Conservation (phyloP, 2,113 vertebrate species). For the Crotalus tigris region DNA sequence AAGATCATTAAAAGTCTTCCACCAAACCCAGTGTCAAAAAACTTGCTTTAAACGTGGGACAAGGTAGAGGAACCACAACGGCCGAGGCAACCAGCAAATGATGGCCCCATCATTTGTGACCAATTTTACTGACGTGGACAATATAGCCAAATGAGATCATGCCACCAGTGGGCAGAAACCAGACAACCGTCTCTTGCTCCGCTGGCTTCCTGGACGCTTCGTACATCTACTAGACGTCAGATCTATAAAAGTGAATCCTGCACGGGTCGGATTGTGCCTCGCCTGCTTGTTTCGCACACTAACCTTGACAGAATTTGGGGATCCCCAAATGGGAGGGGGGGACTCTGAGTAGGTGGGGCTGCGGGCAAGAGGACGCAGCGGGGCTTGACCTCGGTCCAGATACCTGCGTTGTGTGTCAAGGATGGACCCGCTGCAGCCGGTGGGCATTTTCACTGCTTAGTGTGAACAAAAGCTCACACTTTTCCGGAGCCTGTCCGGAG, state of each 20-base stretch:
- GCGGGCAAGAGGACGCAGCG: not conserved
- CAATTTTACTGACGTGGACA: not conserved
- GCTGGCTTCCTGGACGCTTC: not conserved
- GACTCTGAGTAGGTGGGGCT: not conserved
- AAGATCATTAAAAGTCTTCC: constrained; percentile 43
- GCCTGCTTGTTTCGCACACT: not conserved
- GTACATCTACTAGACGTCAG: not conserved
- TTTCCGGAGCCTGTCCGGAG: not conserved
- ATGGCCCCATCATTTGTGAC: not conserved
- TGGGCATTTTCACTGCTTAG: not conserved
- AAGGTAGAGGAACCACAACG: not conserved
- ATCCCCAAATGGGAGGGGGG: not conserved
- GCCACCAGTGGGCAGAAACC: not conserved
- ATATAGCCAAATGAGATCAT: not conserved
- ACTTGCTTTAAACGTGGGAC: not conserved
- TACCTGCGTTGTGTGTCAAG: not conserved
- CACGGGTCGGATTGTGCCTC: not conserved
- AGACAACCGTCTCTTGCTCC: not conserved
- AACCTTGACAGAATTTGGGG: not conserved
- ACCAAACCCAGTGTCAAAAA: not conserved
- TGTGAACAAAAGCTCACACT: not conserved
- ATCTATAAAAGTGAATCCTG: not conserved
- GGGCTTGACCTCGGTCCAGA: too few species aligned
- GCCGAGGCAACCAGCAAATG: not conserved
- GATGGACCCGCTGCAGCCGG: not conserved